Evolutionary conservation across 2,113 vertebrate genomes (phyloP).

Genomic region (Misgurnus anguillicaudatus): DNA sequence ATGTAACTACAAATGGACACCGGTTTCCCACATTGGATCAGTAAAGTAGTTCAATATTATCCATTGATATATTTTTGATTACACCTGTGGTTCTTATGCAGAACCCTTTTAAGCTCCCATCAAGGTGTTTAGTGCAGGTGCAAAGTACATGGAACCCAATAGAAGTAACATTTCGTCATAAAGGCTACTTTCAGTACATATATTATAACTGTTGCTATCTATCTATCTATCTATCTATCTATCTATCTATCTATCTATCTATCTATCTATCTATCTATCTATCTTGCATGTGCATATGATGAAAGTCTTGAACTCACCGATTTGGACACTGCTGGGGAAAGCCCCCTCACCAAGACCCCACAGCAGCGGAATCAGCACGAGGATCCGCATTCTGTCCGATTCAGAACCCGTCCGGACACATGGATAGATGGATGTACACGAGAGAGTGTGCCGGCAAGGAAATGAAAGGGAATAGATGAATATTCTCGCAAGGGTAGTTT

Average conservation of each 20-base stretch:
- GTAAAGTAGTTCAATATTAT: background rate
- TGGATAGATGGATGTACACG: conserved; percentile 75
- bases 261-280: background rate
- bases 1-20: background rate
- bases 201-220: too few species aligned
- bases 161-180: too few species aligned
- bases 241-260: background rate
- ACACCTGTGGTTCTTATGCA: background rate
- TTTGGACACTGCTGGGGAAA: conserved; percentile 99
- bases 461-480: conserved; percentile 54
- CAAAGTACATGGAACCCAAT: background rate
- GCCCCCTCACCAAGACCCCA: conserved; percentile 94
- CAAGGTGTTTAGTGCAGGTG: background rate
- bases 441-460: conserved; percentile 50
- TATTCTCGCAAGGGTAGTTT: conserved; percentile 32
- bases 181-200: too few species aligned
- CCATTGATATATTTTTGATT: background rate
- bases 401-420: conserved; percentile 88
- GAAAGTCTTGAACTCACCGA: conserved; percentile 85
- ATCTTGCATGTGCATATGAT: background rate
- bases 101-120: too few species aligned
- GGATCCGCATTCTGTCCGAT: conserved; percentile 93
- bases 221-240: background rate
- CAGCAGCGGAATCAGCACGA: conserved; percentile 93
- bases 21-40: background rate